Evolutionary conservation across 2,113 vertebrate genomes (phyloP).

Genomic region (Pogonocichla stellata): DNA sequence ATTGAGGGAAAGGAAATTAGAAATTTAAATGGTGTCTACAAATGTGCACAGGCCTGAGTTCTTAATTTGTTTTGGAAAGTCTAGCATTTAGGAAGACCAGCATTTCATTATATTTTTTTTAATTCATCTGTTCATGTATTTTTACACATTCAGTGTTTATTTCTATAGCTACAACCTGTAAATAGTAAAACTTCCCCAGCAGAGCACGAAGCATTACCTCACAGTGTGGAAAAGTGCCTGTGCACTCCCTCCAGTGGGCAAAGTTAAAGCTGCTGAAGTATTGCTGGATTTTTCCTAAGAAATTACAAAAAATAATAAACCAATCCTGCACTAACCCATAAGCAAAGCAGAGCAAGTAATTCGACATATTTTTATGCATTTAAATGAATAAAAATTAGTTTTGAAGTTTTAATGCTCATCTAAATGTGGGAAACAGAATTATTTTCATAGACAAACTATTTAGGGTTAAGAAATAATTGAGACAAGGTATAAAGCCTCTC

Average conservation of each 20-base stretch:
- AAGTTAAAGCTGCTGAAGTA: neutral
- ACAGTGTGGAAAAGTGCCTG: accelerated
- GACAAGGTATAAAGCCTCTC: neutral
- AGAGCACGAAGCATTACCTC: accelerated
- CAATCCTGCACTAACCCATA: accelerated
- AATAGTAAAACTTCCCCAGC: neutral
- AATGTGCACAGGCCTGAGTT: neutral
- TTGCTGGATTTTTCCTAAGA: neutral
- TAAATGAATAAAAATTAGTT: neutral
- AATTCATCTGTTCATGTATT: accelerated
- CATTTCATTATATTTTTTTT: neutral
- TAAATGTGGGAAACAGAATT: neutral
- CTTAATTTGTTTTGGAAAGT: neutral
- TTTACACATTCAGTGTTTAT: neutral
- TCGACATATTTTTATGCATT: neutral
- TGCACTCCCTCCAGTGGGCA: constrained; percentile 12
- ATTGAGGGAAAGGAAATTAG: neutral
- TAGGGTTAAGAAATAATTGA: neutral
- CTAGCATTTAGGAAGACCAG: neutral
- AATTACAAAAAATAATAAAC: neutral
- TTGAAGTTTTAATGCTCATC: neutral
- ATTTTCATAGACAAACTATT: neutral
- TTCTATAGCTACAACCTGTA: neutral
- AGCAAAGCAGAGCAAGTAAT: neutral
- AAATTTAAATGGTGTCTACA: neutral